Evolutionary conservation across 2,797 vertebrate species (phyloP).

Genomic region (Myioborus miniatus): DNA sequence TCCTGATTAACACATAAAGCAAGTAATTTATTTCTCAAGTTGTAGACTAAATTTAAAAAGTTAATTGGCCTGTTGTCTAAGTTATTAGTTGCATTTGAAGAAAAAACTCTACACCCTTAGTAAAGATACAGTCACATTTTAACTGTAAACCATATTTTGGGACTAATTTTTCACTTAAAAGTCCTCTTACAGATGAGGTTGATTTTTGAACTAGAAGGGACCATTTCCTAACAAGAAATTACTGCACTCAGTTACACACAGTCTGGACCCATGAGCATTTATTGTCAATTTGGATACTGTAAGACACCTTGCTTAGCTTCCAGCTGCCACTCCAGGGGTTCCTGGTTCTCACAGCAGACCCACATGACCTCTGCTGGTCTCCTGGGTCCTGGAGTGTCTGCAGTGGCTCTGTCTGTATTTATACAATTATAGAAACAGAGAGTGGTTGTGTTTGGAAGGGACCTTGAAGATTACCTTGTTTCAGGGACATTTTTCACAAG

Average conservation of each 20-base stretch:
- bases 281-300: background rate
- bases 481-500: background rate
- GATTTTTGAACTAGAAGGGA: background rate
- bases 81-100: background rate
- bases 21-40: background rate
- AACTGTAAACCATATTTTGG: background rate
- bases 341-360: background rate
- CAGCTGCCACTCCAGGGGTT: background rate
- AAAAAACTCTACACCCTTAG: background rate
- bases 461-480: background rate
- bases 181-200: background rate
- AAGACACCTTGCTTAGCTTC: background rate
- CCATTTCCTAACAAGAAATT: background rate
- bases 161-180: background rate
- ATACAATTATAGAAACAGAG: background rate
- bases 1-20: background rate
- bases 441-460: background rate
- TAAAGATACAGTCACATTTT: background rate
- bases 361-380: fast-evolving
- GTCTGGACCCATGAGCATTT: background rate
- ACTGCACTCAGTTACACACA: background rate
- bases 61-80: background rate
- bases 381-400: background rate
- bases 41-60: background rate
- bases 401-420: background rate